phyloP scores from a whole-genome alignment of 2,888 invertebrate genomes.

The Syritta pipiens region DNA sequence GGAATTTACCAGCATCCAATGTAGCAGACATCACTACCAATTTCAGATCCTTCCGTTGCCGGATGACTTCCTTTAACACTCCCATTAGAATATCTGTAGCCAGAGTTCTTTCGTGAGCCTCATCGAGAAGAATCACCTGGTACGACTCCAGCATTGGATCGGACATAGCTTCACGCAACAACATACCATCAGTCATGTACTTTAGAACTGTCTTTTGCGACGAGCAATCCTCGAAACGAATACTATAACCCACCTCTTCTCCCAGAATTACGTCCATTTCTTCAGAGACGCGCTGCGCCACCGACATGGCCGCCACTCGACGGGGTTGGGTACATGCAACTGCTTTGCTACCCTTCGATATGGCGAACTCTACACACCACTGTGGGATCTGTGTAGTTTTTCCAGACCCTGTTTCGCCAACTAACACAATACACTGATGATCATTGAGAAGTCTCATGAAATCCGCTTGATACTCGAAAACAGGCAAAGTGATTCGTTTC shows the following conservation, averaged over 20 bases:
- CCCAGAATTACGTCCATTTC: constrained; percentile 98
- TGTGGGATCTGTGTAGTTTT: constrained; percentile 99
- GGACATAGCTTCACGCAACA: constrained; percentile 99
- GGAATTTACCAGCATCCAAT: constrained; percentile 99
- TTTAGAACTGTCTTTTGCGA: constrained; percentile 95
- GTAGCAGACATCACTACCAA: constrained; percentile 99
- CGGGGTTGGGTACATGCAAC: constrained; percentile 98
- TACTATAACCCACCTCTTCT: constrained; percentile 96
- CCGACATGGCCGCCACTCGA: constrained; percentile 99
- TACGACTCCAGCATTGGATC: constrained; percentile 98
- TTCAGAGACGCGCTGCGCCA: constrained; percentile 98
- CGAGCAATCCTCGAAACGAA: constrained; percentile 99
- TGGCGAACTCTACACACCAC: constrained; percentile 91
- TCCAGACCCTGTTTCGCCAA: constrained; percentile 99
- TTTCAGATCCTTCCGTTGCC: constrained; percentile 94
- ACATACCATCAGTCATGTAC: constrained; percentile 99
- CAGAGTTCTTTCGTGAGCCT: constrained; percentile 98
- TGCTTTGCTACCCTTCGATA: constrained; percentile 84
- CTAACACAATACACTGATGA: constrained; percentile 96
- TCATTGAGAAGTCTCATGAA: constrained; percentile 96
- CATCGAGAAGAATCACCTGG: constrained; percentile 93
- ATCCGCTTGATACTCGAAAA: constrained; percentile 98
- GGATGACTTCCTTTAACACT: constrained; percentile 95
- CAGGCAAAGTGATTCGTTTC: constrained; percentile 94
- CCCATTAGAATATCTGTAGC: constrained; percentile 99